A percentile compares a stretch with the other conserved stretches of the same genome.
Conservation (phyloP, 1,140 invertebrate species). For the Gonatopus flavifemur region DNA sequence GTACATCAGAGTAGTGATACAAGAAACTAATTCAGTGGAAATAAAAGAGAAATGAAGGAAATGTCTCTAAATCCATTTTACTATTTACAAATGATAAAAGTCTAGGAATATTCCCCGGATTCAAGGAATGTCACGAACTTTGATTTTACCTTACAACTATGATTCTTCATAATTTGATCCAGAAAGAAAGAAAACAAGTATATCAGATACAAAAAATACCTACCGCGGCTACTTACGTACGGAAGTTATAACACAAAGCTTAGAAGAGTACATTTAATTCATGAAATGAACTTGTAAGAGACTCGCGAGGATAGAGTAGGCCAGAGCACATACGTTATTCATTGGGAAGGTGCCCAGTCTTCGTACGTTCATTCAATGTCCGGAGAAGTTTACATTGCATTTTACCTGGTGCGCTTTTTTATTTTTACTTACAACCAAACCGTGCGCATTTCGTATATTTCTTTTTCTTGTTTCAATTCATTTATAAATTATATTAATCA, state of each 20-base stretch:
- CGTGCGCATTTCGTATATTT: slow-evolving; percentile 53
- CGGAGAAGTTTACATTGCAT: slow-evolving; percentile 57
- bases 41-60: too few species aligned
- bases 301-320: slow-evolving; percentile 55
- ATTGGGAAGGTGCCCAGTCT: slow-evolving; percentile 56
- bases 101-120: neutral
- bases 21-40: too few species aligned
- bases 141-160: slow-evolving; percentile 41
- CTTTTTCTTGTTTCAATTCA: slow-evolving; percentile 19
- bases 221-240: slow-evolving; percentile 68
- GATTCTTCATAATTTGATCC: slow-evolving; percentile 41
- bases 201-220: slow-evolving; percentile 65
- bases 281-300: slow-evolving; percentile 56
- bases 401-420: slow-evolving; percentile 71
- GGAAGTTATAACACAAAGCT: slow-evolving; percentile 60
- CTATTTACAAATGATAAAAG: too few species aligned
- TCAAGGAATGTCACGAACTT: slow-evolving; percentile 9
- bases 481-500: slow-evolving; percentile 20
- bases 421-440: slow-evolving; percentile 62
- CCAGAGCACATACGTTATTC: slow-evolving; percentile 49
- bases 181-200: too few species aligned
- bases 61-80: too few species aligned
- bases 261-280: slow-evolving; percentile 56
- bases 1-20: too few species aligned
- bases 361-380: slow-evolving; percentile 56